Percentiles rank a stretch among this genome's conserved stretches.
phyloP scores from a whole-genome alignment of 2,113 vertebrate species.

The Sus scrofa region DNA sequence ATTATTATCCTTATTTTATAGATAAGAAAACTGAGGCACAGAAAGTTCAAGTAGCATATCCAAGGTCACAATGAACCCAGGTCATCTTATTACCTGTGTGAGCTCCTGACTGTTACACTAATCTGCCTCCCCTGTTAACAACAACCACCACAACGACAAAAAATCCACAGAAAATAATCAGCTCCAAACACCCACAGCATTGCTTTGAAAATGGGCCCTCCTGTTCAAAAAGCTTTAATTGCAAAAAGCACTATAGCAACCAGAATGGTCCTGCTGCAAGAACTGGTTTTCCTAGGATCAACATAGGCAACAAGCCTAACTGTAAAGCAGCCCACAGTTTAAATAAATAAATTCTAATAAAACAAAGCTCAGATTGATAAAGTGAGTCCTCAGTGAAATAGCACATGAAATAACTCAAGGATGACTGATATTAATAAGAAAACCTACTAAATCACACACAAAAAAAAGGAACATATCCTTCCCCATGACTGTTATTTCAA shows the following conservation, averaged over 20 bases:
- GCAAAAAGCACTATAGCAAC: constrained; percentile 43
- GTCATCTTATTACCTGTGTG: background rate
- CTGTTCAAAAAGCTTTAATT: constrained; percentile 49
- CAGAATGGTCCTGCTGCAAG: background rate
- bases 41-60: background rate
- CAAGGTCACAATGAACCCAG: background rate
- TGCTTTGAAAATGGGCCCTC: constrained; percentile 44
- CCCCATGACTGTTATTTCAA: background rate
- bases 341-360: constrained; percentile 31
- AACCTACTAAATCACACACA: background rate
- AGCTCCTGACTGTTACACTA: background rate
- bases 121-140: background rate
- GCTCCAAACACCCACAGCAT: constrained; percentile 5
- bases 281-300: constrained; percentile 33
- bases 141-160: background rate
- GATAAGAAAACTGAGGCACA: background rate
- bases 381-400: background rate
- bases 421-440: background rate
- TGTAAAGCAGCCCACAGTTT: background rate
- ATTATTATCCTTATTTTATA: background rate
- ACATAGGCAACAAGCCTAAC: background rate
- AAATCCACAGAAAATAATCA: constrained; percentile 30
- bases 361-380: background rate
- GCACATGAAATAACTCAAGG: background rate
- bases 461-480: background rate